A percentile compares a stretch with the other conserved stretches of the same genome.
Evolutionary conservation across 2,797 vertebrate genomes (phyloP).

Genomic region (Chaetophractus vellerosus): DNA sequence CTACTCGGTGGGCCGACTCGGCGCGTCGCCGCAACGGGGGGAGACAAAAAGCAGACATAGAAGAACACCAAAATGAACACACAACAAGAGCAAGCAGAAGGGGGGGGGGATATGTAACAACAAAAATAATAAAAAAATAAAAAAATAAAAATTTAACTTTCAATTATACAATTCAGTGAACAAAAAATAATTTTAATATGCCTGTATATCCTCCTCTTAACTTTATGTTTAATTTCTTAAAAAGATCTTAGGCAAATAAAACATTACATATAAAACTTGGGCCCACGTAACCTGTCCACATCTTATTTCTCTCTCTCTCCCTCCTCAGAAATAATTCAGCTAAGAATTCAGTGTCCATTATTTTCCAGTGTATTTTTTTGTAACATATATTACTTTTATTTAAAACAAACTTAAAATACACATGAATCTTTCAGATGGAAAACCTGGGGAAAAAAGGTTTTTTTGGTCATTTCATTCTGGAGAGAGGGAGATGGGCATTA

Average conservation of each 20-base stretch:
- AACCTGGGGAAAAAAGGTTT: too few species aligned
- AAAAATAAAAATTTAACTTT: background rate
- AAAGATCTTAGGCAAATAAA: constrained; percentile 50
- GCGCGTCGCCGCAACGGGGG: too few species aligned
- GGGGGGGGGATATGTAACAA: too few species aligned
- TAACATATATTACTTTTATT: background rate
- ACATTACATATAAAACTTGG: background rate
- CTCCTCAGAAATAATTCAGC: constrained; percentile 40
- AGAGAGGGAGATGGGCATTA: constrained; percentile 23
- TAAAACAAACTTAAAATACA: constrained; percentile 35
- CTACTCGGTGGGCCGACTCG: too few species aligned
- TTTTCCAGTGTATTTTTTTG: background rate
- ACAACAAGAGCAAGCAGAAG: too few species aligned
- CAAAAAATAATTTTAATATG: background rate
- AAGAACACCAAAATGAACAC: too few species aligned
- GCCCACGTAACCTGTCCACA: background rate
- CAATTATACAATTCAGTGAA: background rate
- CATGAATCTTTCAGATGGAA: background rate
- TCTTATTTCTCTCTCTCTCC: background rate
- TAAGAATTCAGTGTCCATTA: constrained; percentile 29
- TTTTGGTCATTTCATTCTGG: background rate
- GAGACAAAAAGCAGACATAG: too few species aligned
- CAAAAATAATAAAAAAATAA: too few species aligned
- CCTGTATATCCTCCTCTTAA: background rate
- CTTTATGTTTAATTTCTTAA: constrained; percentile 1